Conservation (phyloP, 1,140 invertebrate genomes). For the Glomeris maerens region DNA sequence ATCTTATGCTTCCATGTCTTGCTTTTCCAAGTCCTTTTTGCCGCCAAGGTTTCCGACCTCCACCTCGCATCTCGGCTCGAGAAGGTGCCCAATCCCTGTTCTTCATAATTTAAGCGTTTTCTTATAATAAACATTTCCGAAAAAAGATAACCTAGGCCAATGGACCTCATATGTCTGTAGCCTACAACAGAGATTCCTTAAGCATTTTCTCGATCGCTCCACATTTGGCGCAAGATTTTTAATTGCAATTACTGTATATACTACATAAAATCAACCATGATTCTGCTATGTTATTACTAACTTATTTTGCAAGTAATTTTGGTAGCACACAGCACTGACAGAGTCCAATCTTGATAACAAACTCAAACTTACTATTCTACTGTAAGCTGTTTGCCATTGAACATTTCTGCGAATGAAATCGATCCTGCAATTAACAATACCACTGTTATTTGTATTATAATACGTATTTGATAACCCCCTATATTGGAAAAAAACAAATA, state of each 20-base stretch:
- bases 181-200: too few species aligned
- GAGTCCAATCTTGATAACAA: not conserved
- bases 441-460: not conserved
- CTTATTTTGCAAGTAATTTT: too few species aligned
- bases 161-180: not conserved
- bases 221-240: too few species aligned
- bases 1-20: slow-evolving; percentile 77
- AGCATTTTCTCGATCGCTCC: too few species aligned
- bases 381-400: slow-evolving; percentile 73
- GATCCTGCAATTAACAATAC: slow-evolving; percentile 38
- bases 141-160: slow-evolving; percentile 6
- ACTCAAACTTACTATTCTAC: slow-evolving; percentile 47
- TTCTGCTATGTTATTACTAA: slow-evolving; percentile 18
- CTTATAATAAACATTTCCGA: slow-evolving; percentile 31
- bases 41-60: slow-evolving; percentile 82
- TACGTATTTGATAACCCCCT: not conserved
- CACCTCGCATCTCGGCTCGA: slow-evolving; percentile 68
- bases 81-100: slow-evolving; percentile 40
- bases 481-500: too few species aligned
- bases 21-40: slow-evolving; percentile 85
- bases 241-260: too few species aligned
- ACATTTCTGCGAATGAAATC: slow-evolving; percentile 81
- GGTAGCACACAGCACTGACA: too few species aligned
- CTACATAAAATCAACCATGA: slow-evolving; percentile 19
- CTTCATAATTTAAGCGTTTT: slow-evolving; percentile 46